Base-by-base conservation (phyloP, 2,113 vertebrate genomes). In the Paramisgurnus dabryanus region DNA sequence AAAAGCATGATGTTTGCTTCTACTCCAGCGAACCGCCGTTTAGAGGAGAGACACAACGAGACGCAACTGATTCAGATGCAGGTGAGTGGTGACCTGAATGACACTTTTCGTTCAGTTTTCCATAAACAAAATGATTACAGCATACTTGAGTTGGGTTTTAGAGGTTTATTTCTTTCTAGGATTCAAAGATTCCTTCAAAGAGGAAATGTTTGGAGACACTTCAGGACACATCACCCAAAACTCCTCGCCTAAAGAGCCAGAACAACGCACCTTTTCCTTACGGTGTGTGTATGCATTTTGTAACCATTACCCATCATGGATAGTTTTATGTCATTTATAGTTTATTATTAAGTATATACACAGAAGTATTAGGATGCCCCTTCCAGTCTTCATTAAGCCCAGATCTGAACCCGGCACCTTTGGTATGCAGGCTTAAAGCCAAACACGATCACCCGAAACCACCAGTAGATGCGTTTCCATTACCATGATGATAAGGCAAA, bases 161-260 rank as follows among this genome's bases (percentile, higher is more conserved):
- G 55, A 8, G 55, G 7, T 47, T 68, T 22, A 11, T 22, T 6
- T 47, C 11, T 89, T 88, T 87, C 80, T 87, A 91, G 83, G 89
- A 90, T 74, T 88, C 91, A 85, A 80, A 79, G 60, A 34, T 34
- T 34, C 27, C 27, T 3, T 34, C 27, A 34, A 91, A 85, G 87
- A 89, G 91, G 84, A 93, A 90, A 86, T 83, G 76, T 85, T 90
- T 89, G 60, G 87, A 88, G 76, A 67, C 80, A 40, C 85, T 76
- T 67, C 86, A 83, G 17, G 5, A 43, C 15, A 55, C 89, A 81
- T 67, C 89, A 53, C 67, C 80, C 87, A 92, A 91, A 90, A 91
- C 86, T 87, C 63, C 78, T 77, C 78, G 84, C n/a, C 84, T 1
- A 34, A 34, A 86, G 80, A 80, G 45, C n/a, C 74, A 73, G 17